Evolutionary conservation across 2,113 vertebrate species (phyloP).

Genomic region (human (Homo sapiens)): GRCh38 chr2:13327001-13327500

Average conservation of each 20-base stretch:
- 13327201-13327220: neutral
- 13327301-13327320: neutral
- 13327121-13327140: neutral
- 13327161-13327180: neutral
- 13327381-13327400: neutral
- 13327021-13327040: neutral
- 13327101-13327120: neutral
- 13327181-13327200: neutral
- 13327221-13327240: neutral
- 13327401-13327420: neutral
- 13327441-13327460: neutral
- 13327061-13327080: neutral
- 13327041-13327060: neutral
- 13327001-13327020: neutral
- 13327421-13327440: neutral
- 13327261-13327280: neutral
- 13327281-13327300: neutral
- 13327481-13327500: neutral
- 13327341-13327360: neutral
- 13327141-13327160: neutral
- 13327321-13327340: neutral
- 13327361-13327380: neutral
- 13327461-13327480: neutral
- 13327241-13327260: neutral
- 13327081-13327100: neutral